These are phyloP conservation scores for Coracias cyanogaster DNA, from an alignment of 2,797 vertebrate genomes.

Conservation along the genomic window DNA sequence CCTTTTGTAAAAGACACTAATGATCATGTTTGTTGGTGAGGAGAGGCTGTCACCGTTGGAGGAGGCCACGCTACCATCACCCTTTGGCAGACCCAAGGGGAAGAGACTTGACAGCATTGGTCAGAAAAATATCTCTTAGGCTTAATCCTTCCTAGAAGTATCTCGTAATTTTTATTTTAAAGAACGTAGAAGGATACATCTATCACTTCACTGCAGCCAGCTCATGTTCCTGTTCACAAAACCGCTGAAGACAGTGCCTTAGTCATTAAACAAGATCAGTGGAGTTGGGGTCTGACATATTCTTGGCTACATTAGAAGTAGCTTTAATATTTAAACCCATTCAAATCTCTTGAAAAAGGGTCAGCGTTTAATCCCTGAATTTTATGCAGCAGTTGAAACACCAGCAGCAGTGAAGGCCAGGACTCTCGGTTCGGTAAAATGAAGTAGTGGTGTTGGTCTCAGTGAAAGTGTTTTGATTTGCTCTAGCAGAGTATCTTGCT, in stretches of 20 bases:
- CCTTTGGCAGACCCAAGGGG: neutral
- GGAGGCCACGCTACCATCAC: neutral
- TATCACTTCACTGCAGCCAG: neutral
- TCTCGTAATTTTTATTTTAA: neutral
- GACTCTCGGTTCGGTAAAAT: neutral
- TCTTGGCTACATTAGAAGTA: neutral
- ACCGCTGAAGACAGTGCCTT: neutral
- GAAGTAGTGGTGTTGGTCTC: neutral
- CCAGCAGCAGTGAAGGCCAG: neutral
- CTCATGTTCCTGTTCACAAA: neutral
- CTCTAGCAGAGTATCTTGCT: neutral
- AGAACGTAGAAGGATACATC: rapidly evolving
- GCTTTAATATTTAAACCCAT: neutral
- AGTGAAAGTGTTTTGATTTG: neutral
- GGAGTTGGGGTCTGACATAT: neutral
- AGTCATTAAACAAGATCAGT: neutral
- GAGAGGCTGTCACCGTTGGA: neutral
- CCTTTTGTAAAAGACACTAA: neutral
- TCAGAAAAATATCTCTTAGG: neutral
- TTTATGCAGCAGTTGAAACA: neutral
- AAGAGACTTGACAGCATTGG: neutral
- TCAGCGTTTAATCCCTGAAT: neutral
- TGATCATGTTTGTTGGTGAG: neutral
- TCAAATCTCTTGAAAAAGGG: neutral
- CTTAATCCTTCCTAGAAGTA: constrained; percentile 13